phyloP scores from a whole-genome alignment of 2,113 vertebrate species.

The Calidris pygmaea region DNA sequence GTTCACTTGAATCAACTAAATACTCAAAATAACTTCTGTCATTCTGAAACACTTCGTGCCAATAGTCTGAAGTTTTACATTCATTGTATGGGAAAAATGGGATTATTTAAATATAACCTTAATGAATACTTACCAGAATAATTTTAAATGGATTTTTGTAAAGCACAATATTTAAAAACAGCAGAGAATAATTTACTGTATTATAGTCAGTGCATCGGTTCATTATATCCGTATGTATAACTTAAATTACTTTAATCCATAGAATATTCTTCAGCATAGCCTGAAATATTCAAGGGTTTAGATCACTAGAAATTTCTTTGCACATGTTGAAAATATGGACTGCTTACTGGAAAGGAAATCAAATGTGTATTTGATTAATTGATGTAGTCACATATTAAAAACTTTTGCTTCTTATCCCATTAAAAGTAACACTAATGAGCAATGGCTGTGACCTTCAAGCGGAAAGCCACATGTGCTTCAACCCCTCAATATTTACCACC shows the following conservation, averaged over 20 bases:
- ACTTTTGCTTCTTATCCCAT: conserved; percentile 85
- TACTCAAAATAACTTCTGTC: conserved; percentile 28
- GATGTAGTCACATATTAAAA: conserved; percentile 80
- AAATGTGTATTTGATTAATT: conserved; percentile 76
- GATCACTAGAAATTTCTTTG: conserved; percentile 33
- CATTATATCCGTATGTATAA: background rate
- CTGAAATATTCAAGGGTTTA: background rate
- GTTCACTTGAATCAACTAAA: conserved; percentile 34
- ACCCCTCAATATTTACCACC: conserved; percentile 82
- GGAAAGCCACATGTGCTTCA: conserved; percentile 77
- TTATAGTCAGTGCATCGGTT: background rate
- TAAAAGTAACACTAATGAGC: conserved; percentile 88
- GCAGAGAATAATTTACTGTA: background rate
- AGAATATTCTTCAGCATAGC: background rate
- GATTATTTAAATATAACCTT: conserved; percentile 31
- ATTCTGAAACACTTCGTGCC: background rate
- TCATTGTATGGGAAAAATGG: background rate
- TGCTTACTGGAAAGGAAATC: conserved; percentile 77
- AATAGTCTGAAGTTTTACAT: background rate
- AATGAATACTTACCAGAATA: background rate
- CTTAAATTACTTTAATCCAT: conserved; percentile 14
- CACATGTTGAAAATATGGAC: conserved; percentile 62
- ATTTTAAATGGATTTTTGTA: conserved; percentile 10
- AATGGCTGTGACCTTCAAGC: conserved; percentile 79
- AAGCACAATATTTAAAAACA: background rate